Conservation (phyloP, 2,797 vertebrate genomes). For the Macroramphosus scolopax region DNA sequence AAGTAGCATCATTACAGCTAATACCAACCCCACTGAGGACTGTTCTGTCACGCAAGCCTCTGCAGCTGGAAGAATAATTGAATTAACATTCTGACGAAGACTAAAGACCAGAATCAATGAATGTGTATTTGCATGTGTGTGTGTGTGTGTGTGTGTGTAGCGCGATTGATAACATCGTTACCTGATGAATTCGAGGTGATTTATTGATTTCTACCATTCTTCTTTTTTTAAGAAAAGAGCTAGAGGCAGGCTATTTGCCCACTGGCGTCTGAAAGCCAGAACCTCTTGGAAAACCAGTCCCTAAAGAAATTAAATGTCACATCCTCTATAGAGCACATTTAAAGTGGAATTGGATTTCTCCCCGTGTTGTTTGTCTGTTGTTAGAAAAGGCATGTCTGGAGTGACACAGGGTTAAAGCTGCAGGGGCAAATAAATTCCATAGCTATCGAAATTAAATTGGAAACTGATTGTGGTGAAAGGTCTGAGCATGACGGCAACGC, state of each 20-base stretch:
- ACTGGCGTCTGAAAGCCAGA: constrained; percentile 34
- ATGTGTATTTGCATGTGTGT: constrained; percentile 13
- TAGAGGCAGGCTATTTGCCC: constrained; percentile 41
- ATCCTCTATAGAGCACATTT: constrained; percentile 61
- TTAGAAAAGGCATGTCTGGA: constrained; percentile 47
- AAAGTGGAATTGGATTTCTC: constrained; percentile 70
- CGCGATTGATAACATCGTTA: constrained; percentile 43
- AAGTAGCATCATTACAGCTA: constrained; percentile 50
- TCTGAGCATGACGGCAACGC: constrained; percentile 16
- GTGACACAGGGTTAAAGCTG: constrained; percentile 27
- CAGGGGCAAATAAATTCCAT: constrained; percentile 32
- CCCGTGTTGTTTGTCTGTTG: constrained; percentile 41
- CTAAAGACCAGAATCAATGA: constrained; percentile 43
- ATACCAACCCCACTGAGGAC: constrained; percentile 46
- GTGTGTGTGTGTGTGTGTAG: neutral
- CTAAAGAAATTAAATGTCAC: constrained; percentile 71
- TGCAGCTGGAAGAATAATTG: constrained; percentile 41
- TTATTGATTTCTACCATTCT: constrained; percentile 43
- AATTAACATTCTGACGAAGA: constrained; percentile 50
- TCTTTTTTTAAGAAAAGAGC: constrained; percentile 26
- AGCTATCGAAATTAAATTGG: constrained; percentile 41
- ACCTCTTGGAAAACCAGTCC: constrained; percentile 42
- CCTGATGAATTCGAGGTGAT: constrained; percentile 53
- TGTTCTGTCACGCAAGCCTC: constrained; percentile 36
- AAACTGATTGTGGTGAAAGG: constrained; percentile 42